Evolutionary conservation across 2,797 vertebrate species (phyloP).

Genomic region (Macropus fuliginosus): DNA sequence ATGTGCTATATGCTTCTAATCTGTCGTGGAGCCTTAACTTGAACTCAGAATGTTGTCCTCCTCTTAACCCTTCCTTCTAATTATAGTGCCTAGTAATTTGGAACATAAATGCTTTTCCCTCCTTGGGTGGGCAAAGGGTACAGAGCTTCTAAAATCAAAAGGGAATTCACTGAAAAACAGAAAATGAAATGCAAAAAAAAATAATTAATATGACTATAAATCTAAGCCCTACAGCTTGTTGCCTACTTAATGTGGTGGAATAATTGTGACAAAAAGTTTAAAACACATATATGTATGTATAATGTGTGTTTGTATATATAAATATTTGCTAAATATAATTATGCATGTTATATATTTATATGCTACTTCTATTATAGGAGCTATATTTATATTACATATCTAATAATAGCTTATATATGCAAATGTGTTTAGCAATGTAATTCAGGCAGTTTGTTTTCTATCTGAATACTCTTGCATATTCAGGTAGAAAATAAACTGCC

Average conservation of each 20-base stretch:
- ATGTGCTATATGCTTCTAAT: fast-evolving
- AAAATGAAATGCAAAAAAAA: background rate
- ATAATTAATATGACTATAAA: background rate
- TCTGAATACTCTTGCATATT: background rate
- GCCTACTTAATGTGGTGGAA: background rate
- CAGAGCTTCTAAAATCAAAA: background rate
- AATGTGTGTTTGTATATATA: background rate
- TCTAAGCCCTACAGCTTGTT: background rate
- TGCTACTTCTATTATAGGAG: background rate
- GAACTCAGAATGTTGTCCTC: fast-evolving
- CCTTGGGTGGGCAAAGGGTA: background rate
- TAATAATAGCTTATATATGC: background rate
- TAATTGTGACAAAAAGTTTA: background rate
- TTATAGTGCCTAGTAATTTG: background rate
- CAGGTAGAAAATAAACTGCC: background rate
- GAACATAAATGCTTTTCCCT: fast-evolving
- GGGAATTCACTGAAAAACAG: background rate
- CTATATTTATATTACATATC: background rate
- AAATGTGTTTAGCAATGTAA: background rate
- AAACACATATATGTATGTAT: background rate
- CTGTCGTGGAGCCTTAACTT: fast-evolving
- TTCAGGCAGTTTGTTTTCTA: background rate
- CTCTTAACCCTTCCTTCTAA: background rate
- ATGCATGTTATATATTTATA: background rate
- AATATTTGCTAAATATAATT: background rate